These are phyloP conservation scores for Antennarius maculatus DNA, from an alignment of 2,797 vertebrate genomes.

Conservation along the genomic window DNA sequence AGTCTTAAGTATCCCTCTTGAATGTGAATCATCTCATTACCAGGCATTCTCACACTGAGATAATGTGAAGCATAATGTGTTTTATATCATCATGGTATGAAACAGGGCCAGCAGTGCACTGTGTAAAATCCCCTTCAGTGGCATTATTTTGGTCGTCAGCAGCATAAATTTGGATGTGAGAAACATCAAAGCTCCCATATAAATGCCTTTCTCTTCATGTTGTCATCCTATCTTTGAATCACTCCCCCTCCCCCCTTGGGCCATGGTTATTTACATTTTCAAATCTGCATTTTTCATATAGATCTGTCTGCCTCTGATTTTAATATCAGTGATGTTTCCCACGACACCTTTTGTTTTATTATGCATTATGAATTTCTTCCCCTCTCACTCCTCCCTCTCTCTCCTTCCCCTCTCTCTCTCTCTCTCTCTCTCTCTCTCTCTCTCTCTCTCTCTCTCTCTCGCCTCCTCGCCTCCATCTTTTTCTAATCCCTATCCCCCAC, in stretches of 20 bases:
- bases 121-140: slow-evolving; percentile 80
- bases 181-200: slow-evolving; percentile 81
- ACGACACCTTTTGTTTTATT: slow-evolving; percentile 91
- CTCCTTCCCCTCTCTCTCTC: slow-evolving; percentile 33
- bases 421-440: slow-evolving; percentile 20
- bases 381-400: slow-evolving; percentile 77
- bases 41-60: slow-evolving; percentile 78
- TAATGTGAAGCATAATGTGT: slow-evolving; percentile 79
- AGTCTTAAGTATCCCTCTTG: slow-evolving; percentile 77
- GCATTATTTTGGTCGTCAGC: slow-evolving; percentile 82
- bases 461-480: slow-evolving; percentile 80
- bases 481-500: slow-evolving; percentile 90
- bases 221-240: slow-evolving; percentile 88
- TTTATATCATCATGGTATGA: slow-evolving; percentile 79
- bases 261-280: slow-evolving; percentile 87
- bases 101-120: slow-evolving; percentile 74
- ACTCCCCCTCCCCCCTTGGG: slow-evolving; percentile 81
- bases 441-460: slow-evolving; percentile 42
- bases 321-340: slow-evolving; percentile 90
- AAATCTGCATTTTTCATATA: slow-evolving; percentile 91
- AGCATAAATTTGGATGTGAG: slow-evolving; percentile 82
- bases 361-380: slow-evolving; percentile 89
- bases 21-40: slow-evolving; percentile 81
- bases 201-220: slow-evolving; percentile 82
- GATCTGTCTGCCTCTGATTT: slow-evolving; percentile 89